These are phyloP conservation scores for Drosophila stalkeri DNA, from an alignment of 2,888 invertebrate species.

Conservation along the genomic window DNA sequence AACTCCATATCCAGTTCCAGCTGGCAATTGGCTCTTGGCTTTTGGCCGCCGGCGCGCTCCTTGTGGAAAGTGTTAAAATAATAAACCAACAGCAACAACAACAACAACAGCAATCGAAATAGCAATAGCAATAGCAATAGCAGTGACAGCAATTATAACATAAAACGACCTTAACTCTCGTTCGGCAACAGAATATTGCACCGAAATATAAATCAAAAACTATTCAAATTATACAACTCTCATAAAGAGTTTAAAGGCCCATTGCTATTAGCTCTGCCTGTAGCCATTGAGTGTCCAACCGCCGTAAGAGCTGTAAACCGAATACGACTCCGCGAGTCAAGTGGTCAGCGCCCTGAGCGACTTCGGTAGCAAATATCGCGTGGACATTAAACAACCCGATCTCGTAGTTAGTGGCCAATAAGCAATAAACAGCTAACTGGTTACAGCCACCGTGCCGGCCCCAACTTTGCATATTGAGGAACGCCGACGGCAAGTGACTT, in stretches of 20 bases:
- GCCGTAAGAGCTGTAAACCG: conserved; percentile 33
- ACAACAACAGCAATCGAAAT: conserved; percentile 37
- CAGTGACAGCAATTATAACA: conserved; percentile 45
- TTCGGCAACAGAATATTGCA: conserved; percentile 25
- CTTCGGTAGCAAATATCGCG: conserved; percentile 36
- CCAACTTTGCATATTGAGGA: conserved; percentile 7
- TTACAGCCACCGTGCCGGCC: conserved; percentile 13
- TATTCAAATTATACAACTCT: conserved; percentile 44
- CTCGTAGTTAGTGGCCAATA: conserved; percentile 43
- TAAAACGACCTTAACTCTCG: conserved; percentile 41
- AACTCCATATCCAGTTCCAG: conserved; percentile 13
- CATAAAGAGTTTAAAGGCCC: conserved; percentile 40
- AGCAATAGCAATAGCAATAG: conserved; percentile 39
- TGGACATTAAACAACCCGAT: conserved; percentile 40
- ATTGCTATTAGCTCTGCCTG: not conserved
- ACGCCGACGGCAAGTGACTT: conserved; percentile 29
- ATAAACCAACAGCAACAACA: conserved; percentile 62
- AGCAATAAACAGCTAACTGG: conserved; percentile 48
- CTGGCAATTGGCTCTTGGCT: conserved; percentile 23
- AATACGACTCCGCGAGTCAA: conserved; percentile 21
- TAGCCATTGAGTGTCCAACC: conserved; percentile 40
- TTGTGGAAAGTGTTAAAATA: conserved; percentile 71
- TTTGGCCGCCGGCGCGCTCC: conserved; percentile 59
- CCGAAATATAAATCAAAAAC: conserved; percentile 38
- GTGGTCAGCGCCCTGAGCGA: conserved; percentile 16